phyloP scores from a whole-genome alignment of 1,140 invertebrate genomes.

The Lepidurus arcticus region DNA sequence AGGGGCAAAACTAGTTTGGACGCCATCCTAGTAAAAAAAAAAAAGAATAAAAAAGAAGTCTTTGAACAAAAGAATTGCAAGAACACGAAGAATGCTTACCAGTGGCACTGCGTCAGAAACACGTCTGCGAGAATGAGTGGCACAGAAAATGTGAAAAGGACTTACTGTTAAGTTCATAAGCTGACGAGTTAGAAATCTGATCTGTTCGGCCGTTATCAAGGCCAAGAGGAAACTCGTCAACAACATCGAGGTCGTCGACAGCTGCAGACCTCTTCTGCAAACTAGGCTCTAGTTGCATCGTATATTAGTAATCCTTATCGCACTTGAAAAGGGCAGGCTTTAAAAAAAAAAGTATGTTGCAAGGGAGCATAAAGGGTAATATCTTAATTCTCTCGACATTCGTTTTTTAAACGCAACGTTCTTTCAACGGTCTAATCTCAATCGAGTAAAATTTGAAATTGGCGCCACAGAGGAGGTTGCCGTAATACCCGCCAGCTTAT shows the following conservation, averaged over 20 bases:
- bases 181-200: not conserved
- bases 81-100: not conserved
- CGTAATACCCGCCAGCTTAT: too few species aligned
- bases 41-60: not conserved
- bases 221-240: slow-evolving; percentile 2
- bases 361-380: not conserved
- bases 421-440: too few species aligned
- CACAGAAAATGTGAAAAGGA: not conserved
- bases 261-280: not conserved
- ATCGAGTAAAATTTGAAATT: too few species aligned
- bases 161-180: not conserved
- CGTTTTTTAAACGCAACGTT: too few species aligned
- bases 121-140: not conserved
- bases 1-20: not conserved
- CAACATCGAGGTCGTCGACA: not conserved
- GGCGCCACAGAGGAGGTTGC: too few species aligned
- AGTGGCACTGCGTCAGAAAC: not conserved
- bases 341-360: not conserved
- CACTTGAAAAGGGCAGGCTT: not conserved
- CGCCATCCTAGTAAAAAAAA: not conserved
- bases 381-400: not conserved
- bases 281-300: not conserved
- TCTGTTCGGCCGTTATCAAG: not conserved
- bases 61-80: not conserved
- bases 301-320: not conserved